Conservation (phyloP, 2,888 invertebrate genomes). For the Temnothorax ravouxi region DNA sequence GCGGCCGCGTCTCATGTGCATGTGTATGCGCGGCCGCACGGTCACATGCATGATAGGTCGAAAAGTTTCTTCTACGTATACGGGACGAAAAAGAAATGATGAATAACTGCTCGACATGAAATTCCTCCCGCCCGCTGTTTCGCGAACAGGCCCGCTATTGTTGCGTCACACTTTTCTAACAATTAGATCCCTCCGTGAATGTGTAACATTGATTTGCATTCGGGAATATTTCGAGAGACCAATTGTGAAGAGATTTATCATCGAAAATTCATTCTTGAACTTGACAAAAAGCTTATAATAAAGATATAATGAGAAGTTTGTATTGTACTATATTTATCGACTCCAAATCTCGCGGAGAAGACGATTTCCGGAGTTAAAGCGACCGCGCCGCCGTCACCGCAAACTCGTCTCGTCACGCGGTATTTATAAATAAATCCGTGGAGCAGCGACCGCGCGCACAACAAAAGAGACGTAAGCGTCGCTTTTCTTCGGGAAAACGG, state of each 20-base stretch:
- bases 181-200: neutral
- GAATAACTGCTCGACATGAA: constrained; percentile 13
- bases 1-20: neutral
- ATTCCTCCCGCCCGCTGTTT: neutral
- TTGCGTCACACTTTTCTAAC: constrained; percentile 3
- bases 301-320: constrained; percentile 9
- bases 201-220: neutral
- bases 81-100: constrained; percentile 4
- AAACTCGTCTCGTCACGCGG: neutral
- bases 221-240: neutral
- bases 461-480: constrained; percentile 41
- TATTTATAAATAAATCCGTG: constrained; percentile 41
- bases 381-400: neutral
- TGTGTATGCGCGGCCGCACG: neutral
- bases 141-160: neutral
- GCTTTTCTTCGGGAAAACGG: constrained; percentile 38
- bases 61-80: constrained; percentile 5
- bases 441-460: neutral
- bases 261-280: constrained; percentile 1
- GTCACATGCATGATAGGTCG: neutral
- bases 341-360: constrained; percentile 1
- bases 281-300: neutral
- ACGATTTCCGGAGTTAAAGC: constrained; percentile 34
- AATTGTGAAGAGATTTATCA: neutral
- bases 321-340: constrained; percentile 12